phyloP scores from a whole-genome alignment of 2,113 vertebrate genomes.

The Galbula dea region DNA sequence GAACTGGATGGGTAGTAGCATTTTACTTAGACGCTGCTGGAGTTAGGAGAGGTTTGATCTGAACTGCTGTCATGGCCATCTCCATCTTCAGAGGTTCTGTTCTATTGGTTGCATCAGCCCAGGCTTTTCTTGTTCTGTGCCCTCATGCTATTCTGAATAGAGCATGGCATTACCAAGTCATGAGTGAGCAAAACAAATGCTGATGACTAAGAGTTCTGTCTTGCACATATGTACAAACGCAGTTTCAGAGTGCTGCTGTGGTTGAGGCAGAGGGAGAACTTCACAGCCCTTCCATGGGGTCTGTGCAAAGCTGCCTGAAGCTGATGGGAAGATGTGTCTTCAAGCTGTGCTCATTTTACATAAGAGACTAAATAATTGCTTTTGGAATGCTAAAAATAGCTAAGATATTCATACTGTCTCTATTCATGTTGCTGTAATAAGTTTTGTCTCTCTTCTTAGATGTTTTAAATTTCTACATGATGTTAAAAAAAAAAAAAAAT shows the following conservation, averaged over 20 bases:
- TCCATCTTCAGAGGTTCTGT: neutral
- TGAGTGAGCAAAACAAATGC: neutral
- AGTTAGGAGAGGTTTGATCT: neutral
- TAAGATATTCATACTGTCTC: neutral
- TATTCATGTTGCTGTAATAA: neutral
- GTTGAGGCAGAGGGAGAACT: neutral
- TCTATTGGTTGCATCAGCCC: neutral
- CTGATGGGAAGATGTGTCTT: neutral
- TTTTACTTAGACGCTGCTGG: neutral
- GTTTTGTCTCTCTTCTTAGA: neutral
- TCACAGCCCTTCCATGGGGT: rapidly evolving
- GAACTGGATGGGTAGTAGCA: neutral
- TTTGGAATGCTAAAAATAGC: neutral
- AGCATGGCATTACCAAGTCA: neutral
- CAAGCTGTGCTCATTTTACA: neutral
- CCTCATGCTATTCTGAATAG: neutral
- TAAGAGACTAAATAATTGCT: neutral
- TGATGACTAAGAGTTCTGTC: neutral
- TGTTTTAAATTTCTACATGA: neutral
- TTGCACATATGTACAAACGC: neutral
- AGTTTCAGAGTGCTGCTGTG: neutral
- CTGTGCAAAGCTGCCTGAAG: neutral
- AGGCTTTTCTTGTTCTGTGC: neutral
- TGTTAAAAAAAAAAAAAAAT: neutral
- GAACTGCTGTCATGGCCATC: neutral